Percentiles rank a stretch among this genome's conserved stretches.
Evolutionary conservation across 2,797 vertebrate species (phyloP).

Genomic region (Gymnothorax reevesii): DNA sequence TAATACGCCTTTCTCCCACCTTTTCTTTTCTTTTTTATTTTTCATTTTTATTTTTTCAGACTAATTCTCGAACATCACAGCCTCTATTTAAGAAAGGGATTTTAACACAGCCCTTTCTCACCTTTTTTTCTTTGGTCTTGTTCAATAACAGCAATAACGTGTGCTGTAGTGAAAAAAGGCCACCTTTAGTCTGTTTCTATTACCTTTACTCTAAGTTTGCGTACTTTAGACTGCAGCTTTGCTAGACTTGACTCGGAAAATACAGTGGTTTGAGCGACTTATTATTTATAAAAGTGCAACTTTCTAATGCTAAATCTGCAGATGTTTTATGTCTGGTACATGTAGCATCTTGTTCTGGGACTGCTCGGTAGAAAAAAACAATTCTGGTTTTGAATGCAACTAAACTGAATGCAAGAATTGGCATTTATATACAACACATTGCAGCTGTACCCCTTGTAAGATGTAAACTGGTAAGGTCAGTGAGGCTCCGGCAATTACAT

Average conservation of each 20-base stretch:
- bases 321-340: not conserved
- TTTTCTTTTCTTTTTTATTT: not conserved
- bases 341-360: not conserved
- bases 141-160: not conserved
- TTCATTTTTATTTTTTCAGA: too few species aligned
- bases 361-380: not conserved
- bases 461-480: not conserved
- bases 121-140: not conserved
- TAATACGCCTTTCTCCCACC: not conserved
- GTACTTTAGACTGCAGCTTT: not conserved
- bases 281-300: not conserved
- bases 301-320: not conserved
- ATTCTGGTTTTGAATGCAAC: not conserved
- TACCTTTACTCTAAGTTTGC: not conserved
- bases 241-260: not conserved
- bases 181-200: not conserved
- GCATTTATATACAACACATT: not conserved
- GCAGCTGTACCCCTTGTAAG: conserved; percentile 1
- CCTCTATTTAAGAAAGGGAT: not conserved
- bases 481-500: not conserved
- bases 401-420: not conserved
- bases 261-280: not conserved
- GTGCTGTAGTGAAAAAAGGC: not conserved
- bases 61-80: not conserved
- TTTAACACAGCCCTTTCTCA: not conserved